Conservation (phyloP, 2,888 invertebrate species). For the Pantelozetes paolii region DNA sequence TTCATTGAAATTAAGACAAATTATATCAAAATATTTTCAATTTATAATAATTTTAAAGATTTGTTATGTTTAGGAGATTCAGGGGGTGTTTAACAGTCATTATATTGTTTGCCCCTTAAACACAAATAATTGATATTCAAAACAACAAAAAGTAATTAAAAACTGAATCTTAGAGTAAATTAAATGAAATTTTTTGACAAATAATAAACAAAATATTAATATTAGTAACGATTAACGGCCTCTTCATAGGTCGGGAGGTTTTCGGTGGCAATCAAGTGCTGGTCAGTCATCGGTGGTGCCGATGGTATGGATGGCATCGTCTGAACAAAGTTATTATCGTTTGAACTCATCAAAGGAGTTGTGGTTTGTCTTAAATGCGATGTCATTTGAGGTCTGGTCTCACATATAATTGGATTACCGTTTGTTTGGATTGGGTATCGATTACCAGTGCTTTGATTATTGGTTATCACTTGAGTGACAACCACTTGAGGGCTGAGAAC, state of each 20-base stretch:
- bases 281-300: neutral
- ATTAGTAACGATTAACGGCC: neutral
- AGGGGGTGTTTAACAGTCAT: no score
- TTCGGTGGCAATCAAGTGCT: neutral
- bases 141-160: no score
- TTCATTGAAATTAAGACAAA: no score
- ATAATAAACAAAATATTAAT: neutral
- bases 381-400: neutral
- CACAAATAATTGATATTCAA: no score
- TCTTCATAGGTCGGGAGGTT: slow-evolving; percentile 9
- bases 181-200: no score
- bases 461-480: slow-evolving; percentile 4
- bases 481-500: neutral
- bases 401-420: neutral
- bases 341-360: neutral
- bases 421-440: neutral
- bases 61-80: no score
- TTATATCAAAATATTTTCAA: no score
- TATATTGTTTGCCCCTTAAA: no score
- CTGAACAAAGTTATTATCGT: neutral
- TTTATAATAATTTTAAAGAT: no score
- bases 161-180: no score
- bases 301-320: neutral
- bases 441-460: neutral
- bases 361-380: neutral